Base-by-base conservation (phyloP, 2,113 vertebrate species). In the Sander lucioperca region DNA sequence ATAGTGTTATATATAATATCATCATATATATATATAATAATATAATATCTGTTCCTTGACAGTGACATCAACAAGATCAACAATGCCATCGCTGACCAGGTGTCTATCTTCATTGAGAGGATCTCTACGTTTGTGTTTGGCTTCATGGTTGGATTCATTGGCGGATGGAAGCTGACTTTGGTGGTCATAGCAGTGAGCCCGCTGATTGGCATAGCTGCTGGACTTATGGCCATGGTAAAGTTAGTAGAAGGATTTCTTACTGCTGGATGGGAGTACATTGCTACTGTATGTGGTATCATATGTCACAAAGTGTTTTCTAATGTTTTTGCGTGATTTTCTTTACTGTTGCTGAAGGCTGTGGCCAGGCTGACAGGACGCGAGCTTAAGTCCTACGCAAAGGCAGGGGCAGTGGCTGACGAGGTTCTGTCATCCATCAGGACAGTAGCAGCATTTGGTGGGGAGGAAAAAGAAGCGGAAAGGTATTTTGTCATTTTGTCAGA, bases 61-160 rank as follows among this genome's bases (percentile, higher is more conserved):
- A 95, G 95, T 82, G 95, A 96, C 59, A 95, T 96, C 71, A 95
- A 94, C 87, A 96, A 95, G 88, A 93, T 96, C 83, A 96, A 95
- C 86, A 93, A 85, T 39, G 94, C 95, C 51, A 96, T 96, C 3
- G 94, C 95, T 30, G 95, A 96, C 82, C 94, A 96, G 83, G 91
- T 93, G 79, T 90, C 94, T 14, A 90, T 95, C 78, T 96, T 96
- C 82, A 94, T 95, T 16, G 93, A 96, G 87, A 94, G 94, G 79
- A 36, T 96, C 56, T 94, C 95, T 6, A 95, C 94, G 0, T 96
- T 96, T 58, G 62, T 94, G 51, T 95, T 94, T 77, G 95, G 96
- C 39, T 95, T 96, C 90, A 86, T 92, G 91, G 95, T 96, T 48
- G 95, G 95, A 11, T 96, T 96, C 78, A 91, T 95, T 3, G 94